A percentile compares a stretch with the other conserved stretches of the same genome.
phyloP scores from a whole-genome alignment of 2,888 invertebrate genomes.

The Drosophila kambysellisi region DNA sequence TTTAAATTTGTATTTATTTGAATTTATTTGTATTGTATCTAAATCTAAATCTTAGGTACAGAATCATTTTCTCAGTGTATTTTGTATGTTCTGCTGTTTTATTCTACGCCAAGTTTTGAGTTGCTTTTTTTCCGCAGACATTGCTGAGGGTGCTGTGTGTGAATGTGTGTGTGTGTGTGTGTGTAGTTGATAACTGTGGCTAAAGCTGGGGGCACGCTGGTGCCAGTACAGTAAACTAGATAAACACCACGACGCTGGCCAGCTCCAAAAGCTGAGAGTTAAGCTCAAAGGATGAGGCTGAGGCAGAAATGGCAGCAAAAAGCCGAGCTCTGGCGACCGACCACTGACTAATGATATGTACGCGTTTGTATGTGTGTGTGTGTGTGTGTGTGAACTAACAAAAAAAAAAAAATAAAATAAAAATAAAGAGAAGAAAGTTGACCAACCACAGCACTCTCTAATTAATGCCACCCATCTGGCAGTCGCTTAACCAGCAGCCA shows the following conservation, averaged over 20 bases:
- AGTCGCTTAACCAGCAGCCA: background rate
- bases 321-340: constrained; percentile 42
- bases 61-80: constrained; percentile 10
- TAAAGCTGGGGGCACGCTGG: constrained; percentile 22
- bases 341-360: constrained; percentile 69
- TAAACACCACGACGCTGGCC: constrained; percentile 67
- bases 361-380: background rate
- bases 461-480: constrained; percentile 64
- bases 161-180: constrained; percentile 25
- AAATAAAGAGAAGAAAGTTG: constrained; percentile 25
- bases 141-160: constrained; percentile 19
- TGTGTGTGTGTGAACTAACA: background rate
- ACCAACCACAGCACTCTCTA: constrained; percentile 70
- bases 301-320: constrained; percentile 7
- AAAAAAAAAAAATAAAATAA: background rate
- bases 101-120: constrained; percentile 35
- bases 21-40: no score
- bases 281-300: constrained; percentile 15
- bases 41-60: background rate
- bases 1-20: background rate
- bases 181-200: constrained; percentile 59
- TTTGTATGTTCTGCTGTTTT: constrained; percentile 1
- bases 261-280: constrained; percentile 49
- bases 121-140: constrained; percentile 40
- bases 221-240: constrained; percentile 65